Base-by-base conservation (phyloP, 2,113 vertebrate species). In the Corythoichthys intestinalis region DNA sequence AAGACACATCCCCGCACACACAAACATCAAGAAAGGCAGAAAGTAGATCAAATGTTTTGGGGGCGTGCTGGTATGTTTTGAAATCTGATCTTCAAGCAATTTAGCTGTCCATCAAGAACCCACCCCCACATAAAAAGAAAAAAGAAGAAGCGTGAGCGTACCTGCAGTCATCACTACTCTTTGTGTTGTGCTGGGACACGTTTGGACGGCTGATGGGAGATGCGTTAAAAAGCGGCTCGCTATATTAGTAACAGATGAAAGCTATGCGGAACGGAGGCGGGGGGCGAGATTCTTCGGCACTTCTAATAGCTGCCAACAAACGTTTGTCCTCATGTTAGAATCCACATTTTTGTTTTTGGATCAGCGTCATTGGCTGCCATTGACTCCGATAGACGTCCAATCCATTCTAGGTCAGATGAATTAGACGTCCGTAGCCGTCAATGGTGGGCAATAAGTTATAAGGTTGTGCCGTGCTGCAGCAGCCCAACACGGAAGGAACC, bases 11-110 rank as follows among this genome's bases (percentile, higher is more conserved):
- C 37, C 48, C 65, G 69, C 48, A 70, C 69, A 65, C 48, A 49
- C 65, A 4, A 61, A 54, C 53, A 65, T 35, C n/a, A 65, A 69
- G 44, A 70, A 41, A 67, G 38, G 76, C 62, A 47, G 28, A 59
- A 14, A 57, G 44, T 64, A 77, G 87, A 89, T 88, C 84, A 84
- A 85, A 85, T 79, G 85, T 66, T 85, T 46, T 4, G 73, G 34
- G 73, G 70, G 60, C 70, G 73, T 57, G 70, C 47, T 66, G 68
- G 72, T 60, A 47, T 58, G 59, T 80, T 85, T 83, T 85, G 86
- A 85, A 87, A 86, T 81, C 47, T 39, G 78, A 88, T 69, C 74
- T 78, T 63, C 15, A 1, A 34, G 75, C 79, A 76, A 85, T 83
- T 83, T 83, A 47, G 72, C 74, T 13, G 12, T 86, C 84, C 79